Evolutionary conservation across 2,888 invertebrate species (phyloP).

Genomic region (Bombylius discolor): DNA sequence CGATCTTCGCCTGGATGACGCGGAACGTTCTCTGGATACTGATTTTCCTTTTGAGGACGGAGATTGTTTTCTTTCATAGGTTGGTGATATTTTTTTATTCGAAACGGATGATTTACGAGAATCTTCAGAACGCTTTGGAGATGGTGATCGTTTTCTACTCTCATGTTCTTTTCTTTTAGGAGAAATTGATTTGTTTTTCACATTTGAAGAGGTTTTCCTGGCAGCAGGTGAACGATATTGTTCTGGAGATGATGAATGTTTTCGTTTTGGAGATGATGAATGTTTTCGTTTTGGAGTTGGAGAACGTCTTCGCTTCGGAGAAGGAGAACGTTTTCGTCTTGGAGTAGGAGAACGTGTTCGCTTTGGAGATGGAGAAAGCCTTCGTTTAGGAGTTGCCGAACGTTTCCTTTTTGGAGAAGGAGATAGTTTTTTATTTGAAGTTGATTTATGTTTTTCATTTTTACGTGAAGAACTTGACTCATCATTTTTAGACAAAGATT

Average conservation of each 20-base stretch:
- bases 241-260: constrained; percentile 3
- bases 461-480: not conserved
- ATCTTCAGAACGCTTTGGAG: not conserved
- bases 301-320: constrained; percentile 16
- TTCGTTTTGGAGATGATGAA: constrained; percentile 2
- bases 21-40: constrained; percentile 5
- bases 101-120: too few species aligned
- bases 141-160: not conserved
- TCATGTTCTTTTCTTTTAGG: too few species aligned
- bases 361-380: constrained; percentile 19
- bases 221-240: constrained; percentile 1
- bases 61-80: constrained; percentile 6
- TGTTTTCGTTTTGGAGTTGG: constrained; percentile 5
- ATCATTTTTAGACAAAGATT: constrained; percentile 24
- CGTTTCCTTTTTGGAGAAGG: constrained; percentile 11
- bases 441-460: not conserved
- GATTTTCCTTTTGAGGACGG: constrained; percentile 3
- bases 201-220: not conserved
- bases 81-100: too few species aligned
- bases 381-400: not conserved
- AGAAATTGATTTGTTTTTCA: too few species aligned
- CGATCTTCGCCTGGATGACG: constrained; percentile 3
- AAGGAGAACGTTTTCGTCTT: constrained; percentile 15
- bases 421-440: constrained; percentile 17
- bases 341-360: constrained; percentile 1